phyloP scores from a whole-genome alignment of 2,888 invertebrate species.

The Drosophila mettleri region DNA sequence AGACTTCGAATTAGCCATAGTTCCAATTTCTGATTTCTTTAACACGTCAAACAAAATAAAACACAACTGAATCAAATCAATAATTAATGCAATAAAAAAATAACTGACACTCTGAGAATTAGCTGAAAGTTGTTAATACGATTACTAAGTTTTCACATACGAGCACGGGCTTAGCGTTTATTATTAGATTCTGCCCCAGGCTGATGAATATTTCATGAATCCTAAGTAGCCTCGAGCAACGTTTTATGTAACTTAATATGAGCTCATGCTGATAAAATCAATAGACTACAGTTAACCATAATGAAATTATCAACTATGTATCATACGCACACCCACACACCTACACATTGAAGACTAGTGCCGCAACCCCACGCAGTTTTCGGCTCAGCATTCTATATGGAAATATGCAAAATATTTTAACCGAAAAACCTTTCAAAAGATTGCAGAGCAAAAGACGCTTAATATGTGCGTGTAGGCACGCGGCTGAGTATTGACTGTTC shows the following conservation, averaged over 20 bases:
- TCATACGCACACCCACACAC: background rate
- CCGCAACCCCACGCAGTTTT: constrained; percentile 13
- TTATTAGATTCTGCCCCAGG: constrained; percentile 2
- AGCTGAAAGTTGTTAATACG: background rate
- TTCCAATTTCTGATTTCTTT: background rate
- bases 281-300: constrained; percentile 63
- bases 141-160: background rate
- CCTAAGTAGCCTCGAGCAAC: constrained; percentile 23
- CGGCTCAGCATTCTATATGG: constrained; percentile 44
- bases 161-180: background rate
- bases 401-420: constrained; percentile 77
- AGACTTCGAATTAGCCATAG: background rate
- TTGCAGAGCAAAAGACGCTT: constrained; percentile 45
- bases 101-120: background rate
- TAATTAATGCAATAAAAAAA: background rate
- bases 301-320: constrained; percentile 72
- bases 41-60: background rate
- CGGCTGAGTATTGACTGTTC: constrained; percentile 14
- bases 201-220: constrained; percentile 56
- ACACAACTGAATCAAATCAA: background rate
- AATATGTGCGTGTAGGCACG: constrained; percentile 18
- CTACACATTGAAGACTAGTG: constrained; percentile 15
- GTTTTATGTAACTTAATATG: constrained; percentile 19
- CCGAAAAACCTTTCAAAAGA: constrained; percentile 76
- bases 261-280: constrained; percentile 55